Evolutionary conservation across 2,113 vertebrate species (phyloP).

Genomic region (Misgurnus mizolepis): DNA sequence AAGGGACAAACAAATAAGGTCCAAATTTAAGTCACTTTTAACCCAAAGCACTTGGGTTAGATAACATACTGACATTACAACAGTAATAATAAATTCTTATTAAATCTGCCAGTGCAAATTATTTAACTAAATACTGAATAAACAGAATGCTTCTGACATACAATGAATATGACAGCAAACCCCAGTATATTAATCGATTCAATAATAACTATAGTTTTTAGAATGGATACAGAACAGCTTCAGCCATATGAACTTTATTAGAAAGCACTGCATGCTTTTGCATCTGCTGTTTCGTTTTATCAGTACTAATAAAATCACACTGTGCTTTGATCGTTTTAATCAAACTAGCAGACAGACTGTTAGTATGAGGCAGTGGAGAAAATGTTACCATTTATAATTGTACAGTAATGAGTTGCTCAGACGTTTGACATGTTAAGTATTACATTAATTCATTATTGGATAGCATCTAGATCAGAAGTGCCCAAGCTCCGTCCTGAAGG

Average conservation of each 20-base stretch:
- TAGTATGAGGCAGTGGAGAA: not conserved
- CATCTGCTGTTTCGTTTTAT: not conserved
- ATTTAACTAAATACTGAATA: not conserved
- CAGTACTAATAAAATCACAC: not conserved
- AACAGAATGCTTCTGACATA: not conserved
- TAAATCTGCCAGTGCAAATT: no score
- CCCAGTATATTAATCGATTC: slow-evolving; percentile 4
- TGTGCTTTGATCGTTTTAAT: not conserved
- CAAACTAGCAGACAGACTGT: not conserved
- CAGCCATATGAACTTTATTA: slow-evolving; percentile 9
- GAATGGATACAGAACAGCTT: slow-evolving; percentile 3
- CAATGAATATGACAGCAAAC: not conserved
- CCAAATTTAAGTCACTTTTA: slow-evolving; percentile 13
- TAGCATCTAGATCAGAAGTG: no score
- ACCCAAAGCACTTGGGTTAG: not conserved
- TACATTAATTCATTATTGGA: no score
- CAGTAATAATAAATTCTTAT: not conserved
- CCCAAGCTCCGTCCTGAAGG: no score
- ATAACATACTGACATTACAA: not conserved
- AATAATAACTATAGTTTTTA: not conserved
- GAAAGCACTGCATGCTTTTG: slow-evolving; percentile 6
- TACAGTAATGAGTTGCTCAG: no score
- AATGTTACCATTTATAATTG: not conserved
- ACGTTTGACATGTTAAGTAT: no score
- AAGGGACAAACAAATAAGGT: no score